These are phyloP conservation scores for Oenanthe oenanthe DNA, from an alignment of 2,113 vertebrate genomes.

Conservation along the genomic window DNA sequence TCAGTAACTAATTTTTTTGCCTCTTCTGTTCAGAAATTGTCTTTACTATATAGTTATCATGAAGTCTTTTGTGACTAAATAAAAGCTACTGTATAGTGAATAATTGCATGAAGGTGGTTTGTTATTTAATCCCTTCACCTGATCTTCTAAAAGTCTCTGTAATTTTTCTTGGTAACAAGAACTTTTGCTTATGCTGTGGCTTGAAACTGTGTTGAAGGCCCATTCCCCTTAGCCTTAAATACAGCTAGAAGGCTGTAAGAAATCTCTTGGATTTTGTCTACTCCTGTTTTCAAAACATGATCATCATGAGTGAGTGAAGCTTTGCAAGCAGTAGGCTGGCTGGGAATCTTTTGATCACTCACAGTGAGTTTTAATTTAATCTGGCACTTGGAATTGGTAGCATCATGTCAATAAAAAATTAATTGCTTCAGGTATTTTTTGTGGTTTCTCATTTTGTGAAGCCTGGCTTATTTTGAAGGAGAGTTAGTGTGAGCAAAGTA, in stretches of 20 bases:
- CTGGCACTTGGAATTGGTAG: slow-evolving; percentile 25
- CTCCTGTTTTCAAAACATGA: slow-evolving; percentile 15
- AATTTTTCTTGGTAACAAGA: not conserved
- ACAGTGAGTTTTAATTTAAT: slow-evolving; percentile 46
- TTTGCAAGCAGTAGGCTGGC: not conserved
- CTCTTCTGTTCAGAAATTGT: not conserved
- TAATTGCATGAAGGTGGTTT: not conserved
- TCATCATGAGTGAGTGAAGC: not conserved
- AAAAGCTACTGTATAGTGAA: not conserved
- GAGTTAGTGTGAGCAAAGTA: not conserved
- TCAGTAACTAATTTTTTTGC: not conserved
- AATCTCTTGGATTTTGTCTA: slow-evolving; percentile 40
- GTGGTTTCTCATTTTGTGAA: slow-evolving; percentile 23
- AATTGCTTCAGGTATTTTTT: slow-evolving; percentile 55
- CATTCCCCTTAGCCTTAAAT: not conserved
- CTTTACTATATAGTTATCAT: not conserved
- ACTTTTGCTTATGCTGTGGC: not conserved
- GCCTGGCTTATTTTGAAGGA: not conserved
- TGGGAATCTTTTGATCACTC: slow-evolving; percentile 48
- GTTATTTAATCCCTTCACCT: not conserved
- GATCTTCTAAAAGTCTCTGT: not conserved
- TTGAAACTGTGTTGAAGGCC: slow-evolving; percentile 19
- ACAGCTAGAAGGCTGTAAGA: slow-evolving; percentile 20
- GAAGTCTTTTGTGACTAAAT: not conserved
- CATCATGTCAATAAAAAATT: slow-evolving; percentile 24